phyloP scores from a whole-genome alignment of 2,113 vertebrate species.

The Oncorhynchus tshawytscha region DNA sequence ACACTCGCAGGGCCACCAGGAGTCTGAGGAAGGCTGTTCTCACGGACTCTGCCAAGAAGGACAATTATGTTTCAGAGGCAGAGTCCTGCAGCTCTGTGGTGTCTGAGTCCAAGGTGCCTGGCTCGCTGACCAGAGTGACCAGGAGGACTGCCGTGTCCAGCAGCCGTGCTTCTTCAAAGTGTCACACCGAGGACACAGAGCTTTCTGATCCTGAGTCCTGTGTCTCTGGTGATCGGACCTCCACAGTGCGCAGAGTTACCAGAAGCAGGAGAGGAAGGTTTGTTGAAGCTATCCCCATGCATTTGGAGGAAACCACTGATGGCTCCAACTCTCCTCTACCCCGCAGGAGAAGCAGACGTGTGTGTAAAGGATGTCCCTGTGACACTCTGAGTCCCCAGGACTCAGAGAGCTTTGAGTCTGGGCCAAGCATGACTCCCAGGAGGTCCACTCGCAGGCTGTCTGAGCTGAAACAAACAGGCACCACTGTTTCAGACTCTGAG shows the following conservation, averaged over 20 bases:
- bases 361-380: not conserved
- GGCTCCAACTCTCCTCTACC: slow-evolving; percentile 15
- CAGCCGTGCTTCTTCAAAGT: not conserved
- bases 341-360: slow-evolving; percentile 15
- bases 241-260: slow-evolving; percentile 41
- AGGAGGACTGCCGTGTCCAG: not conserved
- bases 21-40: slow-evolving; percentile 56
- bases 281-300: slow-evolving; percentile 41
- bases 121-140: not conserved
- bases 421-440: slow-evolving; percentile 45
- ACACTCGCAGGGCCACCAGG: slow-evolving; percentile 30
- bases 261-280: slow-evolving; percentile 26
- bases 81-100: slow-evolving; percentile 59
- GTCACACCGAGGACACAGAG: slow-evolving; percentile 36
- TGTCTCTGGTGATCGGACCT: slow-evolving; percentile 35
- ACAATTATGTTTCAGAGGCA: no score
- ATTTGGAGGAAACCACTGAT: slow-evolving; percentile 41
- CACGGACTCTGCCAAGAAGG: no score
- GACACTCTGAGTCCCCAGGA: slow-evolving; percentile 49
- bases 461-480: not conserved
- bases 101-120: slow-evolving; percentile 54
- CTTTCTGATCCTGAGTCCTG: slow-evolving; percentile 63
- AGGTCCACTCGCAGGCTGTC: slow-evolving; percentile 10
- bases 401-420: slow-evolving; percentile 68
- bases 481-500: slow-evolving; percentile 47